Percentiles rank a stretch among this genome's conserved stretches.
Conservation (phyloP, 2,888 invertebrate genomes). For the Galerucella nymphaeae region DNA sequence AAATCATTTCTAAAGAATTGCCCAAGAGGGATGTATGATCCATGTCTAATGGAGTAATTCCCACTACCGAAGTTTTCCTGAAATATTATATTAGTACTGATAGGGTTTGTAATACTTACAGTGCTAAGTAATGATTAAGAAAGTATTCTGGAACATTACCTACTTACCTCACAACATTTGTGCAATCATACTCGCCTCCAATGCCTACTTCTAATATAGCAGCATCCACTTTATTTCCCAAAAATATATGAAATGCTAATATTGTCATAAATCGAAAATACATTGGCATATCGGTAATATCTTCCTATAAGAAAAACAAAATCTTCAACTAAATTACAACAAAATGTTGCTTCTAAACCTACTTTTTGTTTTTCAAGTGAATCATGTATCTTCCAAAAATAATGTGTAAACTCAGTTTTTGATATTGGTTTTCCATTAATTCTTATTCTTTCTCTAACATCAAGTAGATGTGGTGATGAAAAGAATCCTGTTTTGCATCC, state of each 20-base stretch:
- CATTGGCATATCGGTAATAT: conserved; percentile 82
- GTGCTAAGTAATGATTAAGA: background rate
- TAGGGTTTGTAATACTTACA: background rate
- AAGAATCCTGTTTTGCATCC: conserved; percentile 93
- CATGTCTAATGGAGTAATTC: conserved; percentile 89
- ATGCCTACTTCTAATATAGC: conserved; percentile 97
- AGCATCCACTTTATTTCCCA: conserved; percentile 88
- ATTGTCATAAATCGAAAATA: conserved; percentile 96
- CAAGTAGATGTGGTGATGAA: conserved; percentile 95
- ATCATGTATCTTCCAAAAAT: conserved; percentile 87
- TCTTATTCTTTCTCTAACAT: conserved; percentile 90
- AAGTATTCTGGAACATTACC: too few relatives aligned
- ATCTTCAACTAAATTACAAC: background rate
- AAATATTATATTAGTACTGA: conserved; percentile 23
- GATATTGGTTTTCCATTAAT: conserved; percentile 85
- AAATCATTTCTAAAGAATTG: conserved; percentile 85
- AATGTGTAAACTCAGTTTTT: conserved; percentile 76
- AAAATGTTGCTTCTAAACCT: conserved; percentile 10
- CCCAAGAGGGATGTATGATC: conserved; percentile 91
- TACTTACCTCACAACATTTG: conserved; percentile 85
- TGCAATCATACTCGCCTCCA: conserved; percentile 93
- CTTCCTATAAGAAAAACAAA: conserved; percentile 64
- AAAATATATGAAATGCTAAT: conserved; percentile 89
- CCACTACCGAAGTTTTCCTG: conserved; percentile 86
- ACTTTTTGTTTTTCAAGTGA: conserved; percentile 68